phyloP scores from a whole-genome alignment of 2,113 vertebrate species.

The Meles meles region DNA sequence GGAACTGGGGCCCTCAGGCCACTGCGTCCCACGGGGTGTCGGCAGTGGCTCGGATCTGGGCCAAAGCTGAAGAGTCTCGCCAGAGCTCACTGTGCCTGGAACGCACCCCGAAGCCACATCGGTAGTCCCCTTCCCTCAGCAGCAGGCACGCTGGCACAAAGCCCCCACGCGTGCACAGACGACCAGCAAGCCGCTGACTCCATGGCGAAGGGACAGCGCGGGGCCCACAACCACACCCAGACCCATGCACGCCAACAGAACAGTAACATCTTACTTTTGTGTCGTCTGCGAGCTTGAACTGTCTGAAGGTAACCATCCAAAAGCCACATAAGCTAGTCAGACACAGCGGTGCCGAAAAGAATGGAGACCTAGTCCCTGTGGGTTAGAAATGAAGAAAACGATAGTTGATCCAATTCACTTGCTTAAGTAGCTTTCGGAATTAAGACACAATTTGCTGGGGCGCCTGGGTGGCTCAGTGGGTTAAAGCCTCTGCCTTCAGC shows the following conservation, averaged over 20 bases:
- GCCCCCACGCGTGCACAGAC: no score
- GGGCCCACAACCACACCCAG: background rate
- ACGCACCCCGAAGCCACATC: background rate
- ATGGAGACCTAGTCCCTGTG: background rate
- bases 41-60: accelerated
- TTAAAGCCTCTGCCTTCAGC: no score
- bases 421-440: background rate
- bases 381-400: background rate
- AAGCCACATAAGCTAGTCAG: background rate
- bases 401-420: background rate
- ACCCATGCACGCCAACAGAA: background rate
- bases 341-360: background rate
- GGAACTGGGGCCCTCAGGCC: background rate
- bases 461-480: no score
- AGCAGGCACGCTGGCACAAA: accelerated
- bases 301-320: background rate
- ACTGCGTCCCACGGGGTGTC: accelerated
- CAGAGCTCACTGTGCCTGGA: background rate
- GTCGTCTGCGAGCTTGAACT: background rate
- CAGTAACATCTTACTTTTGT: background rate
- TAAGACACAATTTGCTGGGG: background rate
- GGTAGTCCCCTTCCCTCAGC: no score
- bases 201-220: background rate
- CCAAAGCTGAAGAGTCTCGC: background rate
- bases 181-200: no score